Base-by-base conservation (phyloP, 2,113 vertebrate species). In the Rhabdornis inornatus region DNA sequence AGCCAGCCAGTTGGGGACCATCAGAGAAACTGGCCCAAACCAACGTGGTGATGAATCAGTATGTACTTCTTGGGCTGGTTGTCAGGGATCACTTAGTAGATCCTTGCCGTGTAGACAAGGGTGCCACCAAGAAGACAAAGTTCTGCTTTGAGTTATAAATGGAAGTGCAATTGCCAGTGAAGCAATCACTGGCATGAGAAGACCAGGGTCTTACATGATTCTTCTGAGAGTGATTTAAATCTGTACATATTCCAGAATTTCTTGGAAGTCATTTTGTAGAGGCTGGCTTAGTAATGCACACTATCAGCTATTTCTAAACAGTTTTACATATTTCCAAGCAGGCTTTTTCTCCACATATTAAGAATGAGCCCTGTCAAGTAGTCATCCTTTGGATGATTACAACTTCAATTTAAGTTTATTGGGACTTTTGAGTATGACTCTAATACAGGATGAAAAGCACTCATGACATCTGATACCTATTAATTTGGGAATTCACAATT, bases 401-500 rank as follows among this genome's bases (percentile, higher is more conserved):
- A 92, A 92, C 89, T 87, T 93, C 81, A 95, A 3, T 59, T 94
- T 87, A 97, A 97, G 85, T 97, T 96, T 96, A 92, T 94, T 90
- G 85, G 90, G 90, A 83, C 90, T 85, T 94, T 92, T 95, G 88
- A 96, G 74, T 95, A 91, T 87, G 95, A 96, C 95, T 97, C 56
- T 81, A 97, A 96, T 89, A 83, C 52, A 92, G 95, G 96, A 95
- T 97, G 93, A 97, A 97, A 97, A 96, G 95, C 95, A 76, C 59
- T 84, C 94, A 80, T 97, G 96, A 97, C 96, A 97, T 96, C 84
- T 97, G 96, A 91, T 78, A 98, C 92, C 97, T 97, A 97, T 98
- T 97, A 97, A 98, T 97, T 97, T 97, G 92, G 66, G 94, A 97
- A 98, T 95, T 97, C 96, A 96, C 94, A 97, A 57, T 95, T 97